Conservation (phyloP, 2,888 invertebrate genomes). For the Platycheirus albimanus region DNA sequence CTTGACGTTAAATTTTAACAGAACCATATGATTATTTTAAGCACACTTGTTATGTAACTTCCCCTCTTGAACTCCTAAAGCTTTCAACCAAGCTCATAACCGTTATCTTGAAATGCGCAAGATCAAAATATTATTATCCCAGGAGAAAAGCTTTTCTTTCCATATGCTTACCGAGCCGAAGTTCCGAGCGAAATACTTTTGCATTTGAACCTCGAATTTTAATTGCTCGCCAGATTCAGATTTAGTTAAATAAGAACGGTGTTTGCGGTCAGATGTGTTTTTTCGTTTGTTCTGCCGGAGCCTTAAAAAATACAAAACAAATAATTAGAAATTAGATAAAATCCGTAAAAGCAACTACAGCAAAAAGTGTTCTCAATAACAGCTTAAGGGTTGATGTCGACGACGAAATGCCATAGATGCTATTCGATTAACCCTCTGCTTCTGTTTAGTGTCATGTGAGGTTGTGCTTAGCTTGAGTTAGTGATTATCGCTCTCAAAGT, state of each 20-base stretch:
- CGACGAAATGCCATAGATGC: constrained; percentile 32
- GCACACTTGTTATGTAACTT: constrained; percentile 10
- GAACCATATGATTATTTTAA: constrained; percentile 31
- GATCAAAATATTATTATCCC: constrained; percentile 11
- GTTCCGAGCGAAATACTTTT: neutral
- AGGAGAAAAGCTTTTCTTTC: constrained; percentile 20
- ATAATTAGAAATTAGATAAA: constrained; percentile 1
- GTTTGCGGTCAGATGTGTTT: constrained; percentile 33
- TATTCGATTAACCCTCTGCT: constrained; percentile 25
- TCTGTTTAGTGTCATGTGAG: constrained; percentile 42
- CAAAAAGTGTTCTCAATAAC: constrained; percentile 36
- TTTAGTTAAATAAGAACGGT: constrained; percentile 57
- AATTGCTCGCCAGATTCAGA: constrained; percentile 22
- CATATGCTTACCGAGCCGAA: constrained; percentile 9
- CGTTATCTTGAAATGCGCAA: constrained; percentile 5
- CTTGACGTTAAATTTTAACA: neutral
- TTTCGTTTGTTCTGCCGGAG: neutral
- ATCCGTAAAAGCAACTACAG: constrained; percentile 16
- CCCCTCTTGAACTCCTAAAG: neutral
- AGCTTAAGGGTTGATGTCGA: constrained; percentile 37
- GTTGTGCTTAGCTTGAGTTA: constrained; percentile 32
- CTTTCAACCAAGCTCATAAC: neutral
- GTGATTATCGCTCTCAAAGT: constrained; percentile 45
- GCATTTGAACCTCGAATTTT: constrained; percentile 8
- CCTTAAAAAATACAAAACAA: neutral